Conservation (phyloP, 2,797 vertebrate species). For the Lepus oiostolus region DNA sequence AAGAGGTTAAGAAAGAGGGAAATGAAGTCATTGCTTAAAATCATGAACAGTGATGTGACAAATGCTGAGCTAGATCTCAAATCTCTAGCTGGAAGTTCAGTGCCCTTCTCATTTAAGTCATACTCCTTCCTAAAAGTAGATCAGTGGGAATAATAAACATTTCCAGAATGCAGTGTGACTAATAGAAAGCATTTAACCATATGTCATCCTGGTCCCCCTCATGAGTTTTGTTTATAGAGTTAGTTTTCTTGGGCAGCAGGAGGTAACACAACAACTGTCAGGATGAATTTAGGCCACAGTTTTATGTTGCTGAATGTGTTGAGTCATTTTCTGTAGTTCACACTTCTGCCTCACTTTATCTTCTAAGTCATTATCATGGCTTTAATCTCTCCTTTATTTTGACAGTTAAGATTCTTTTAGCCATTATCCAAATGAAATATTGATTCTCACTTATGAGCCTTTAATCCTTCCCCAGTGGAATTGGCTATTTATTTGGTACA, state of each 20-base stretch:
- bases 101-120: not conserved
- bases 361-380: constrained; percentile 57
- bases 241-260: not conserved
- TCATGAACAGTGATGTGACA: not conserved
- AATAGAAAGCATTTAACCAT: not conserved
- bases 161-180: not conserved
- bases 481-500: constrained; percentile 27
- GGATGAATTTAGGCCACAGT: constrained; percentile 2
- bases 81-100: not conserved
- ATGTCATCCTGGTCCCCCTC: not conserved
- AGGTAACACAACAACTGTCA: constrained; percentile 18
- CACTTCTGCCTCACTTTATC: constrained; percentile 32
- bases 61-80: not conserved
- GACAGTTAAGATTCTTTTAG: constrained; percentile 61
- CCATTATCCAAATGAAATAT: constrained; percentile 73
- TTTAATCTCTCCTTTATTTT: constrained; percentile 66
- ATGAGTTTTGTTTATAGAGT: not conserved
- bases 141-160: not conserved
- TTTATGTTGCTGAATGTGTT: not conserved
- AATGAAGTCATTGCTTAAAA: not conserved
- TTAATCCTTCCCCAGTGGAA: constrained; percentile 50
- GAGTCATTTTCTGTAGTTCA: constrained; percentile 61
- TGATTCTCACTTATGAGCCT: constrained; percentile 67
- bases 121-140: not conserved
- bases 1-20: not conserved